Conservation (phyloP, 2,113 vertebrate species). For the Chloebia gouldiae region DNA sequence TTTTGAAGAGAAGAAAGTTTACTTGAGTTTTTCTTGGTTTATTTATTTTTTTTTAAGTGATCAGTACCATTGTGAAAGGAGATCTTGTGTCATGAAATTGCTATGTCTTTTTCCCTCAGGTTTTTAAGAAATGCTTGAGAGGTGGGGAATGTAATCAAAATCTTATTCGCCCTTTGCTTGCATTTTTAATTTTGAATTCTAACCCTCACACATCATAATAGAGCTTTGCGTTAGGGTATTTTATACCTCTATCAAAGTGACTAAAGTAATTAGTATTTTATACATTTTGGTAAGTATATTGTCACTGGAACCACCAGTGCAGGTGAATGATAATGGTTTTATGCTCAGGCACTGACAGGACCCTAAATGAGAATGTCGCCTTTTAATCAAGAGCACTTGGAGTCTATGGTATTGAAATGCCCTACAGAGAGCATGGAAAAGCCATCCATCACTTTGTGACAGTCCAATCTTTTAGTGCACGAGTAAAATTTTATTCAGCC, state of each 20-base stretch:
- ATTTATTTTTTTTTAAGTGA: not conserved
- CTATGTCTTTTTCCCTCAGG: conserved; percentile 1
- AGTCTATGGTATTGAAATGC: conserved; percentile 57
- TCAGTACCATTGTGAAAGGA: not conserved
- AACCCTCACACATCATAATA: not conserved
- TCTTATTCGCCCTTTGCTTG: conserved; percentile 37
- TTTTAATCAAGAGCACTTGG: conserved; percentile 64
- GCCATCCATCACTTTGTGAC: conserved; percentile 63
- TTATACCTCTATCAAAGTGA: conserved; percentile 45
- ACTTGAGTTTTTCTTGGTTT: not conserved
- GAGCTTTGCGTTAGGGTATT: conserved; percentile 47
- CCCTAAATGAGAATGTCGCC: conserved; percentile 49
- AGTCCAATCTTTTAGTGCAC: conserved; percentile 50
- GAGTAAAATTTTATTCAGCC: conserved; percentile 53
- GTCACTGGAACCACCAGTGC: conserved; percentile 33
- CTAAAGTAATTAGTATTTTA: conserved; percentile 62
- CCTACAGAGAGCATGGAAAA: conserved; percentile 51
- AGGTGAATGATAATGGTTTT: conserved; percentile 59
- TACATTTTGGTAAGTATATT: conserved; percentile 61
- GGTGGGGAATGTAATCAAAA: conserved; percentile 49
- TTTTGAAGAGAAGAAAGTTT: not conserved
- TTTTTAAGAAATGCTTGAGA: conserved; percentile 7
- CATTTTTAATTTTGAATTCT: conserved; percentile 58
- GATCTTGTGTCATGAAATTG: not conserved
- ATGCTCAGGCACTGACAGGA: conserved; percentile 29